Conservation (phyloP, 37 sponge, comb jelly and placozoan species). For the Amphimedon queenslandica region DNA sequence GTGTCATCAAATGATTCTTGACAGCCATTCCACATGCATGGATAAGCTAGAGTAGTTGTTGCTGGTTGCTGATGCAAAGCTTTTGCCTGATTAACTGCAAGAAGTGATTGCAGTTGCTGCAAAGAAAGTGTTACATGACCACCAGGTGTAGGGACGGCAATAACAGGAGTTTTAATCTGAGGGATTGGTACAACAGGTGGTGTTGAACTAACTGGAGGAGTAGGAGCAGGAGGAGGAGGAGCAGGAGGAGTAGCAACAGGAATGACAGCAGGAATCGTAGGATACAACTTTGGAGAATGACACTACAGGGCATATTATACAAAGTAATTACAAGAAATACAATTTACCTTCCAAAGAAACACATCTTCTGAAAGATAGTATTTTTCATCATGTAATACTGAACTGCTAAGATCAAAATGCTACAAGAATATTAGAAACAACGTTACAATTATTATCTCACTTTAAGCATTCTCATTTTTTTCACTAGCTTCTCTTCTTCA, state of each 20-base stretch:
- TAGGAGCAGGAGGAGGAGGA: not conserved
- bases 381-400: constrained; percentile 47
- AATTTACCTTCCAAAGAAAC: constrained; percentile 37
- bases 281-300: not conserved
- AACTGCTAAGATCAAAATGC: constrained; percentile 29
- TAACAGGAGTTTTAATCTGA: not conserved
- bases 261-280: not conserved
- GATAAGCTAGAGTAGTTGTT: not conserved
- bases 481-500: constrained; percentile 79
- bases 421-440: constrained; percentile 7
- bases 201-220: not conserved
- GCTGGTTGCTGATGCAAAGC: not conserved
- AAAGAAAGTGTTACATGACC: not conserved
- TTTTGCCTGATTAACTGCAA: not conserved
- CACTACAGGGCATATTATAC: too few species aligned
- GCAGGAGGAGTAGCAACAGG: constrained; percentile 4
- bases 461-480: constrained; percentile 56
- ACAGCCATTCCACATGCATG: constrained; percentile 58
- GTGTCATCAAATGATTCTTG: constrained; percentile 12
- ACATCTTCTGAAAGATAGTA: constrained; percentile 68
- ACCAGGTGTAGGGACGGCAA: not conserved
- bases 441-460: constrained; percentile 17
- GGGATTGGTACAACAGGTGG: constrained; percentile 1
- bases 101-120: not conserved
- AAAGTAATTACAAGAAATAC: not conserved